These are phyloP conservation scores for Nemotelus nigrinus DNA, from an alignment of 2,888 invertebrate genomes.

Conservation along the genomic window DNA sequence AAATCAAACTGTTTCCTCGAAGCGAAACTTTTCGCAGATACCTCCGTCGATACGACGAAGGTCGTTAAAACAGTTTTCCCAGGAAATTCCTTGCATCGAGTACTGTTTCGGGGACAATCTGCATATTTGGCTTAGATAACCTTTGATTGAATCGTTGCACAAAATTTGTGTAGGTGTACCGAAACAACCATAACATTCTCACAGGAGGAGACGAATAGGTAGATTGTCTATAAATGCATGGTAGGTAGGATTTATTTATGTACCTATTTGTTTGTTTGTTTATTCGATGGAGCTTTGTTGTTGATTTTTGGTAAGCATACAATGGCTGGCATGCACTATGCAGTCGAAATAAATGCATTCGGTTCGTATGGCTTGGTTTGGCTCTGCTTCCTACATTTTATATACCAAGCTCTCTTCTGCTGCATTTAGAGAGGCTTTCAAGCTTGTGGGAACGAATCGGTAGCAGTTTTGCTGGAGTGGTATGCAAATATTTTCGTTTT, in stretches of 20 bases:
- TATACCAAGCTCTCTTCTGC: neutral
- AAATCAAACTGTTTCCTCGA: too few relatives aligned
- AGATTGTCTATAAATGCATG: too few relatives aligned
- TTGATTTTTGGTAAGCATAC: neutral
- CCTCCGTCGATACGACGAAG: too few relatives aligned
- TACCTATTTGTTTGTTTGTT: neutral
- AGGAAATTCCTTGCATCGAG: too few relatives aligned
- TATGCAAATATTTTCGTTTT: neutral
- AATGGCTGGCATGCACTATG: neutral
- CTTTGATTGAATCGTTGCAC: too few relatives aligned
- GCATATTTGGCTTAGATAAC: too few relatives aligned
- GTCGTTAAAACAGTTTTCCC: too few relatives aligned
- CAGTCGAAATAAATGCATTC: neutral
- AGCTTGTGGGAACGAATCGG: neutral
- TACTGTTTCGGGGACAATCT: too few relatives aligned
- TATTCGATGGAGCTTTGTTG: neutral
- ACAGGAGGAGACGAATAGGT: too few relatives aligned
- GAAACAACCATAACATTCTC: too few relatives aligned
- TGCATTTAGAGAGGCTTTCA: neutral
- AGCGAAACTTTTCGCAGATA: too few relatives aligned
- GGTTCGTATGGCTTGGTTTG: neutral
- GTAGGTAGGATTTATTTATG: neutral
- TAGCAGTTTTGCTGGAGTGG: neutral
- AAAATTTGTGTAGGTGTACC: too few relatives aligned
- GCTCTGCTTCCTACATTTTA: neutral